Conservation (phyloP, 1,140 invertebrate genomes). For the Lithobius niger region DNA sequence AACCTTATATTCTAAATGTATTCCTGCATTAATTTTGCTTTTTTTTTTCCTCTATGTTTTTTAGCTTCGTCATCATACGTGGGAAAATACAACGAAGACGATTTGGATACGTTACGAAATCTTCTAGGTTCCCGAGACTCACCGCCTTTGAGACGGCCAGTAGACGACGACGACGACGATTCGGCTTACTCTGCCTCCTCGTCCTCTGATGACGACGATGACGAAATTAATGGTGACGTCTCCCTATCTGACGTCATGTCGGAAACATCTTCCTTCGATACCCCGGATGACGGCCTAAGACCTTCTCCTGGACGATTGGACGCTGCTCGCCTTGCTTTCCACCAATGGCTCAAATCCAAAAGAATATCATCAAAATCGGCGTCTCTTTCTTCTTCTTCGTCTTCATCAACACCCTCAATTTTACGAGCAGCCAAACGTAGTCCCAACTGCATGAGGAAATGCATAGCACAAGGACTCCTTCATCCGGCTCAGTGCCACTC, state of each 20-base stretch:
- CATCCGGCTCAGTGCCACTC: slow-evolving; percentile 27
- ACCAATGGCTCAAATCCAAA: background rate
- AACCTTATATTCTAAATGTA: no score
- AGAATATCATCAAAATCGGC: no score
- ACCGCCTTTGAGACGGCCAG: background rate
- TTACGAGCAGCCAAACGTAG: slow-evolving; percentile 16
- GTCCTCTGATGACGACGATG: background rate
- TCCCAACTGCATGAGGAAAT: slow-evolving; percentile 24
- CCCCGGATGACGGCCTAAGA: no score
- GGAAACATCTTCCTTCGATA: no score
- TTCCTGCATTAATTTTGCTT: no score
- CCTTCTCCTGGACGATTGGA: background rate
- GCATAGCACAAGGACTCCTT: slow-evolving; percentile 22
- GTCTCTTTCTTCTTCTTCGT: no score
- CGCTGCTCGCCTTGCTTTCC: background rate
- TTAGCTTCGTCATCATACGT: background rate
- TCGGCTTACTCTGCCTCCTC: background rate
- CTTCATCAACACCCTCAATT: background rate
- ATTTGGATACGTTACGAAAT: background rate
- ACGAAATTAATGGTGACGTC: background rate
- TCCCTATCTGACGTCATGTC: no score
- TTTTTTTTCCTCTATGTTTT: background rate
- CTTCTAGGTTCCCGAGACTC: background rate
- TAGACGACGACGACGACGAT: background rate
- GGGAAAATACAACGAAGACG: background rate